A percentile compares a stretch with the other conserved stretches of the same genome.
These are phyloP conservation scores for Aphaenogaster rudis DNA, from an alignment of 1,140 invertebrate genomes.

Conservation along the genomic window DNA sequence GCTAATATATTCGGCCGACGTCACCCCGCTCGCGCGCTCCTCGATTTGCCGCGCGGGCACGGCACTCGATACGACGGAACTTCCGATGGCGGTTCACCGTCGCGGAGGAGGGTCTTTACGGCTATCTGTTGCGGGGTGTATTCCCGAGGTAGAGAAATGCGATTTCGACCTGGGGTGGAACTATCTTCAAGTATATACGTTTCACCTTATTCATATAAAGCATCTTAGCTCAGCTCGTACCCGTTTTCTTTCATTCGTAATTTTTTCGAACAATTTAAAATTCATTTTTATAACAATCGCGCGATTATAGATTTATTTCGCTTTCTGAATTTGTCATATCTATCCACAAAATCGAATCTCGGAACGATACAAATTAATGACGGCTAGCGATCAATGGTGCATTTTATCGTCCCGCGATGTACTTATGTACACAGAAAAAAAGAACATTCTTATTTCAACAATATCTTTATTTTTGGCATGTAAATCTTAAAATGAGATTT, in stretches of 20 bases:
- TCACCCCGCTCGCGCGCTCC: background rate
- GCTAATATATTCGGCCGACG: slow-evolving; percentile 61
- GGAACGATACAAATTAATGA: background rate
- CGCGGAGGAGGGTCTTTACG: slow-evolving; percentile 50
- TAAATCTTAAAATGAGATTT: no score
- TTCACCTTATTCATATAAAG: background rate
- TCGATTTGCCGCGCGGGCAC: background rate
- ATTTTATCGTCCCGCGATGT: background rate
- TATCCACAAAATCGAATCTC: background rate
- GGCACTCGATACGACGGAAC: slow-evolving; percentile 56
- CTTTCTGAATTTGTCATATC: background rate
- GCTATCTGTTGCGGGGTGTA: slow-evolving; percentile 48
- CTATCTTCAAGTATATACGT: slow-evolving; percentile 16
- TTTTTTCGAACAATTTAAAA: background rate
- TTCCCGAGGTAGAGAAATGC: slow-evolving; percentile 38
- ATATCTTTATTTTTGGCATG: no score
- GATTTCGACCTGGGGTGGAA: background rate
- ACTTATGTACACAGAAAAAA: no score
- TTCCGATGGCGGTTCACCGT: slow-evolving; percentile 57
- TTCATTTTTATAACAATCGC: background rate
- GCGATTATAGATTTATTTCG: no score
- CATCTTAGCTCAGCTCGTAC: background rate
- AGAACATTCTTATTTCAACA: no score
- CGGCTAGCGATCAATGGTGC: background rate
- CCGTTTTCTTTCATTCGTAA: background rate